Evolutionary conservation across 1,140 invertebrate genomes (phyloP), one percentile per base, ranked within the genome.

Genomic region (Brachystomella parvula): DNA sequence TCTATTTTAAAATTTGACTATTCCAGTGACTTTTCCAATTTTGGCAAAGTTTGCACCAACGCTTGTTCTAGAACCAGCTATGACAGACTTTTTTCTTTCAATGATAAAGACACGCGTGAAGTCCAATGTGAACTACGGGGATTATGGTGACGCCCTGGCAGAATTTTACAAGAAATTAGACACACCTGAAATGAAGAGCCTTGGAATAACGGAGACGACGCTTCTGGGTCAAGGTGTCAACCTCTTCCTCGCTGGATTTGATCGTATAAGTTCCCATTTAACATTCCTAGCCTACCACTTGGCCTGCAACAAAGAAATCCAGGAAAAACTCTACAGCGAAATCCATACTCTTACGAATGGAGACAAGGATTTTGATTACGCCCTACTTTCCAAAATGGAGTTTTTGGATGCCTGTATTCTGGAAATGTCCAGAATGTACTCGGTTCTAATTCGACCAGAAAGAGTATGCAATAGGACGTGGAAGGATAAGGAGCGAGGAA

Each of bases 401-500:
- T 74, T 70, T 53, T 39, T 74, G n/a, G 67, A 71, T 61, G 73
- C 71, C 19, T 65, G 67, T 35, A 44, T 73, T 1, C 31, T 63
- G 1, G 74, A 75, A 60, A 35, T 65, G 19, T 28, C 67, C 6
- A 33, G 74, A 24, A 35, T 73, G 31, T 33, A 61, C 24, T 29
- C 62, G 17, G n/a, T 57, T 6, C 63, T 72, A n/a, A 65, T 47
- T 47, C 33, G 68, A n/a, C 19, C 53, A 32, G 71, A 72, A 26
- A 39, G 69, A 44, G 35, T 63, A 3, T 71, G 69, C 33, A 68
- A 39, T 6, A 64, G 64, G 31, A 65, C 63, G 26, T 71, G 83
- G 65, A 79, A 85, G 29, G 44, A 44, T 30, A 26, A 33, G 1
- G 74, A 79, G 3, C 77, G 77, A 1, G 47, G 47, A 62, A 39